Conservation (phyloP, 2,113 vertebrate genomes). For the Papio anubis region DNA sequence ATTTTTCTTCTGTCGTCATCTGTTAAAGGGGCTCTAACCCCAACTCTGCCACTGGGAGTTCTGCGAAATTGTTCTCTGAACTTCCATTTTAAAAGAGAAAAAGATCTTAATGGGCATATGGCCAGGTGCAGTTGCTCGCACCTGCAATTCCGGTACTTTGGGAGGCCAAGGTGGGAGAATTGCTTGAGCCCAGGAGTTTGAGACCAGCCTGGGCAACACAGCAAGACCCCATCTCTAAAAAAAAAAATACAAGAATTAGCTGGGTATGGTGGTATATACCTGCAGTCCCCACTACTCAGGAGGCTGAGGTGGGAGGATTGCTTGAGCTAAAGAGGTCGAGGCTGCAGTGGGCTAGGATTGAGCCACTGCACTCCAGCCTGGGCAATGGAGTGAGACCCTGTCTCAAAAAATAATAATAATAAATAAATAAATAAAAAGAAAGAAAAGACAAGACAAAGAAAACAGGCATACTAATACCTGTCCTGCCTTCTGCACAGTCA, state of each 20-base stretch:
- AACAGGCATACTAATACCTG: neutral
- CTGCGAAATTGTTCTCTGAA: neutral
- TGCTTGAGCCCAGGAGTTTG: neutral
- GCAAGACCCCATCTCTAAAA: neutral
- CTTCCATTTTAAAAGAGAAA: neutral
- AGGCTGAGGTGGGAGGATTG: neutral
- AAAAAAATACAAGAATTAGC: neutral
- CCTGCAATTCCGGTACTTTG: neutral
- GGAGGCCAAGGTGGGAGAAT: neutral
- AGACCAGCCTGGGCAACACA: neutral
- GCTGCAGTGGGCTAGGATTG: neutral
- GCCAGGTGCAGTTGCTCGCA: neutral
- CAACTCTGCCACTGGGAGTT: neutral
- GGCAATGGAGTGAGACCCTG: neutral
- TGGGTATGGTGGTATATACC: neutral
- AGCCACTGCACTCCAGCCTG: neutral
- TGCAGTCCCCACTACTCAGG: neutral
- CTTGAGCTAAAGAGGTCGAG: neutral
- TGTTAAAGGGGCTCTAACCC: neutral
- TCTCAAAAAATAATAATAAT: neutral
- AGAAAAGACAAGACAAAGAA: neutral
- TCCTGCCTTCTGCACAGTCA: neutral
- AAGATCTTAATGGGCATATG: neutral
- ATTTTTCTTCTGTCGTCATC: neutral
- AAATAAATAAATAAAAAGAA: neutral